Percentiles rank a stretch among this genome's conserved stretches.
Conservation (phyloP, 2,888 invertebrate species). For the Dermolepida albohirtum region DNA sequence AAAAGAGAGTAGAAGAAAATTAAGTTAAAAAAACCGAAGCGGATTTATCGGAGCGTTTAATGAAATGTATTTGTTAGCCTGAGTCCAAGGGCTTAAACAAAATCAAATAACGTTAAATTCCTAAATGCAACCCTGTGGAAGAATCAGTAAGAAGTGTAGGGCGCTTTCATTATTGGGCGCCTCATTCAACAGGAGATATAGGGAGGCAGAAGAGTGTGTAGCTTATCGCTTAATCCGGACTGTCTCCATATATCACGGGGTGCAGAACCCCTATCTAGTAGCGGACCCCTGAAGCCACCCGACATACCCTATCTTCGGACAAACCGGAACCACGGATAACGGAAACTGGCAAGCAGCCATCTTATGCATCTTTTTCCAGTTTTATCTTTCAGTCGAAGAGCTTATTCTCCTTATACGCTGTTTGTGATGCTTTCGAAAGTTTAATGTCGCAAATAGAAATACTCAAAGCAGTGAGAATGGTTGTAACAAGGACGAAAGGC, state of each 20-base stretch:
- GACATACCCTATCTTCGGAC: slow-evolving; percentile 52
- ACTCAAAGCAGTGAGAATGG: slow-evolving; percentile 41
- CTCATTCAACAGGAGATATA: slow-evolving; percentile 59
- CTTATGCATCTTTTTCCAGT: slow-evolving; percentile 54
- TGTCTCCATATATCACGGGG: slow-evolving; percentile 58
- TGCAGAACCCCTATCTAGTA: slow-evolving; percentile 43
- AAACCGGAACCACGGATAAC: slow-evolving; percentile 53
- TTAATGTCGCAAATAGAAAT: slow-evolving; percentile 51
- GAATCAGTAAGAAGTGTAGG: slow-evolving; percentile 44
- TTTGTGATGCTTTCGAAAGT: slow-evolving; percentile 51
- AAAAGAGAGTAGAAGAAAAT: slow-evolving; percentile 30
- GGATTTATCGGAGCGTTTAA: slow-evolving; percentile 42
- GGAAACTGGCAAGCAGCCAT: slow-evolving; percentile 57
- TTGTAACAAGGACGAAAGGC: slow-evolving; percentile 32
- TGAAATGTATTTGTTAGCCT: slow-evolving; percentile 41
- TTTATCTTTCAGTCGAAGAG: slow-evolving; percentile 50
- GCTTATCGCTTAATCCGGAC: slow-evolving; percentile 60
- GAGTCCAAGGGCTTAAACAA: slow-evolving; percentile 32
- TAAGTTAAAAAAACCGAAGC: slow-evolving; percentile 33
- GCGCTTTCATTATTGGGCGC: slow-evolving; percentile 50
- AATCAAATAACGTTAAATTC: slow-evolving; percentile 37
- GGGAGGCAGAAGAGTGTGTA: slow-evolving; percentile 56
- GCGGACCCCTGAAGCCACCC: slow-evolving; percentile 46
- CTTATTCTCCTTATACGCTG: slow-evolving; percentile 44
- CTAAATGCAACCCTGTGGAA: slow-evolving; percentile 36